Evolutionary conservation across 2,113 vertebrate species (phyloP).

Genomic region (Donacobius atricapilla): DNA sequence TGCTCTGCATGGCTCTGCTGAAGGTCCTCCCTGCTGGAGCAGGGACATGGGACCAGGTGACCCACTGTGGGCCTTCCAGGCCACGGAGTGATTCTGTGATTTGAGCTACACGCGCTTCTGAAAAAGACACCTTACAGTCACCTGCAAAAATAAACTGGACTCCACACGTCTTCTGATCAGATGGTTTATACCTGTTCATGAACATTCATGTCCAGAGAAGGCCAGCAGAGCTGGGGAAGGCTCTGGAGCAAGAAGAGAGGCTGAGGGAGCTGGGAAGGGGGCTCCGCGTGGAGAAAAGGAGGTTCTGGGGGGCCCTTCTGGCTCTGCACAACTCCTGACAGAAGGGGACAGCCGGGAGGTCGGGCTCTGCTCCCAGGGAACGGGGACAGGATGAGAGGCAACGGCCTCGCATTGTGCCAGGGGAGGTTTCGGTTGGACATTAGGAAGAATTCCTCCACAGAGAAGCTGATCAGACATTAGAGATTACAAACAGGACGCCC

Average conservation of each 20-base stretch:
- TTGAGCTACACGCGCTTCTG: background rate
- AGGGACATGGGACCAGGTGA: too few species aligned
- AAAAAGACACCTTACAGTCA: background rate
- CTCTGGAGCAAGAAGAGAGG: fast-evolving
- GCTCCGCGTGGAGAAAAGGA: background rate
- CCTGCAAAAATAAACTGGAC: background rate
- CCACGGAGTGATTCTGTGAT: background rate
- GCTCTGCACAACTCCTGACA: background rate
- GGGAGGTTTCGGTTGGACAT: fast-evolving
- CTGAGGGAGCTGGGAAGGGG: background rate
- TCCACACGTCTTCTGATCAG: background rate
- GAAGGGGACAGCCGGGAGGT: background rate
- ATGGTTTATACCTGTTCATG: background rate
- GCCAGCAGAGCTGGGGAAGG: background rate
- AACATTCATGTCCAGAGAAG: background rate
- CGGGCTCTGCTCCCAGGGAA: background rate
- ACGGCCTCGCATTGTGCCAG: background rate
- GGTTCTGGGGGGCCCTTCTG: fast-evolving
- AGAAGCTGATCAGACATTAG: background rate
- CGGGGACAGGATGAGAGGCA: background rate
- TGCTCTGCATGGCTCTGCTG: background rate
- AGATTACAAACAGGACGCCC: background rate
- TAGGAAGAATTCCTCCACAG: background rate
- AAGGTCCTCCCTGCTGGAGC: background rate
- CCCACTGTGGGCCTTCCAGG: background rate